Conservation (phyloP, 2,113 vertebrate species). For the Perca flavescens region DNA sequence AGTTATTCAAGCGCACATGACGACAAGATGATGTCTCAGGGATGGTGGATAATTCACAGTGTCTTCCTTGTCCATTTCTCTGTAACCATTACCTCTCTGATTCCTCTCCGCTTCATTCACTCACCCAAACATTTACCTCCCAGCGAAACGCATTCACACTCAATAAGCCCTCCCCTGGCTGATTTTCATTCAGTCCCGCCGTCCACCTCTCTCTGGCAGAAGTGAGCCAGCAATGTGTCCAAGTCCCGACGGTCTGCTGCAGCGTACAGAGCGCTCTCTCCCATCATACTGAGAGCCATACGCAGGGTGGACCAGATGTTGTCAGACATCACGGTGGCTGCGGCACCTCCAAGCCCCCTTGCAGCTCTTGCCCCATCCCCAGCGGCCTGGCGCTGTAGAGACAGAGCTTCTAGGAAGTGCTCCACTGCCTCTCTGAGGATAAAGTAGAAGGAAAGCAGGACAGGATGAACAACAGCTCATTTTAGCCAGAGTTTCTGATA, state of each 20-base stretch:
- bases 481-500: background rate
- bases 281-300: slow-evolving; percentile 98
- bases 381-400: slow-evolving; percentile 93
- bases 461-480: background rate
- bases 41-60: slow-evolving; percentile 59
- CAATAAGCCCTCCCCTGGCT: slow-evolving; percentile 62
- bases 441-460: background rate
- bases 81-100: slow-evolving; percentile 18
- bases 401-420: slow-evolving; percentile 96
- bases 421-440: slow-evolving; percentile 95
- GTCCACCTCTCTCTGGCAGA: slow-evolving; percentile 91
- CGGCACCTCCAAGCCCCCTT: slow-evolving; percentile 80
- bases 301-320: slow-evolving; percentile 99
- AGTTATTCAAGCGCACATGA: slow-evolving; percentile 23
- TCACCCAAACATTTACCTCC: slow-evolving; percentile 74
- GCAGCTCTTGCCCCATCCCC: slow-evolving; percentile 83
- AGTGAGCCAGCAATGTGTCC: slow-evolving; percentile 88
- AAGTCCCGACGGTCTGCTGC: slow-evolving; percentile 93
- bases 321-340: slow-evolving; percentile 95
- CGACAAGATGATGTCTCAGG: slow-evolving; percentile 27
- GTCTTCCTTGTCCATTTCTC: slow-evolving; percentile 50
- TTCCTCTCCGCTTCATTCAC: slow-evolving; percentile 49
- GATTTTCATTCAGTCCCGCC: slow-evolving; percentile 82
- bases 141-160: slow-evolving; percentile 79
- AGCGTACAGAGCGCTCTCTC: slow-evolving; percentile 93